phyloP scores from a whole-genome alignment of 2,888 invertebrate genomes.

The Gastrophysa polygoni region DNA sequence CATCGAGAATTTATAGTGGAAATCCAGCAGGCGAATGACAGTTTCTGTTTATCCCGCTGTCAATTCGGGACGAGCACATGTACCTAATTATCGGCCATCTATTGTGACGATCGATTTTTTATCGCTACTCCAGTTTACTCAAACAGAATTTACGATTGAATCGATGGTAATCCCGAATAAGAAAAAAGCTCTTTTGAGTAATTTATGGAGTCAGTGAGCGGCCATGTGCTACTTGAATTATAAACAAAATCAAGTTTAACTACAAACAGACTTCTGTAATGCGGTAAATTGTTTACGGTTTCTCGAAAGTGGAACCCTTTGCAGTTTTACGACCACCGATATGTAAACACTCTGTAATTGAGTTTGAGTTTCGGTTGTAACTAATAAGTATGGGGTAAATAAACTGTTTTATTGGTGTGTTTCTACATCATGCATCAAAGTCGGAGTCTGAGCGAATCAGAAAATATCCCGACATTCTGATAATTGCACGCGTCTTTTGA shows the following conservation, averaged over 20 bases:
- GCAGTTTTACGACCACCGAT: slow-evolving; percentile 38
- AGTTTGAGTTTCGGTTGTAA: slow-evolving; percentile 33
- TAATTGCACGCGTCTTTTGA: no score
- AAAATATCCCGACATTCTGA: no score
- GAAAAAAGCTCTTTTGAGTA: slow-evolving; percentile 31
- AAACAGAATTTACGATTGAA: slow-evolving; percentile 34
- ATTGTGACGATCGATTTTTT: slow-evolving; percentile 34
- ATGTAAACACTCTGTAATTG: slow-evolving; percentile 43
- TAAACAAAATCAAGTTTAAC: slow-evolving; percentile 41
- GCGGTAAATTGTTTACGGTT: slow-evolving; percentile 40
- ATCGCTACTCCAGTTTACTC: slow-evolving; percentile 32
- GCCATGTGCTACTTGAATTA: slow-evolving; percentile 44
- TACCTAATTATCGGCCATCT: slow-evolving; percentile 32
- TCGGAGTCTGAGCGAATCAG: no score
- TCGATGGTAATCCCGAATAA: slow-evolving; percentile 32
- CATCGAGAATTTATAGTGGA: slow-evolving; percentile 21
- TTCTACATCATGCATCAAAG: no score
- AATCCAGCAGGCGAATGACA: slow-evolving; percentile 16
- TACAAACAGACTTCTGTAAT: slow-evolving; percentile 33
- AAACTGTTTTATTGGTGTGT: no score
- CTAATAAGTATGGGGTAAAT: slow-evolving; percentile 28
- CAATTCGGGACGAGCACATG: slow-evolving; percentile 32
- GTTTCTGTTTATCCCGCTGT: slow-evolving; percentile 21
- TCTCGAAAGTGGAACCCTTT: slow-evolving; percentile 39
- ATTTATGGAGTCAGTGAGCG: slow-evolving; percentile 41